Conservation (phyloP, 2,888 invertebrate species). For the Oligia strigilis region DNA sequence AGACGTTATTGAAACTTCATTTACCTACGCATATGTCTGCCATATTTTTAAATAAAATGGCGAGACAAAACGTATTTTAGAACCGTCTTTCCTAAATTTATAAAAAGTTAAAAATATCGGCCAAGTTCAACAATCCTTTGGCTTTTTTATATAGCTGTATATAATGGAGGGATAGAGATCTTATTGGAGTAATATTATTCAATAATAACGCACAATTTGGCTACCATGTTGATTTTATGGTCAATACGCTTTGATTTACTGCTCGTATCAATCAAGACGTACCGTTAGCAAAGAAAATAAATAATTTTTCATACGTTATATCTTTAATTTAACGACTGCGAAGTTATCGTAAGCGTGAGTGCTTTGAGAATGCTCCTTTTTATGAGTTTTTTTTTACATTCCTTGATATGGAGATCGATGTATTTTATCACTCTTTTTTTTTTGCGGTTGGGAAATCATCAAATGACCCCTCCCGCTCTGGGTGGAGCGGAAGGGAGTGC, state of each 20-base stretch:
- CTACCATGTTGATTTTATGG: slow-evolving; percentile 68
- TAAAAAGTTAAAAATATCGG: slow-evolving; percentile 29
- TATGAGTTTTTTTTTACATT: slow-evolving; percentile 30
- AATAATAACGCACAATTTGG: slow-evolving; percentile 67
- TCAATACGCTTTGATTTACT: slow-evolving; percentile 71
- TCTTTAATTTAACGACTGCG: slow-evolving; percentile 68
- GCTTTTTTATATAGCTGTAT: slow-evolving; percentile 11
- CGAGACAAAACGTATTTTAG: slow-evolving; percentile 28
- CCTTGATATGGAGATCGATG: slow-evolving; percentile 18
- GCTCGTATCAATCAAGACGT: slow-evolving; percentile 67
- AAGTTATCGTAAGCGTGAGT: slow-evolving; percentile 69
- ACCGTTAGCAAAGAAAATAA: slow-evolving; percentile 71
- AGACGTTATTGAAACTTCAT: slow-evolving; percentile 28
- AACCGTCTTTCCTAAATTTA: slow-evolving; percentile 11
- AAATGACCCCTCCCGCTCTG: too few species aligned
- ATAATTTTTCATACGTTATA: slow-evolving; percentile 69
- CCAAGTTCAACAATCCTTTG: slow-evolving; percentile 53
- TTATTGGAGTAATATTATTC: slow-evolving; percentile 35
- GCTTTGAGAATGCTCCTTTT: slow-evolving; percentile 56
- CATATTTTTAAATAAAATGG: slow-evolving; percentile 23
- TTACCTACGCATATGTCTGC: slow-evolving; percentile 33
- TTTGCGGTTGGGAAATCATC: too few species aligned
- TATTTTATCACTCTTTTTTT: neutral
- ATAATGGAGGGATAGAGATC: slow-evolving; percentile 6
- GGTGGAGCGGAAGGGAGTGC: too few species aligned